These are phyloP conservation scores for Brachyrhaphis roseni DNA, from an alignment of 2,797 vertebrate species.

Conservation along the genomic window DNA sequence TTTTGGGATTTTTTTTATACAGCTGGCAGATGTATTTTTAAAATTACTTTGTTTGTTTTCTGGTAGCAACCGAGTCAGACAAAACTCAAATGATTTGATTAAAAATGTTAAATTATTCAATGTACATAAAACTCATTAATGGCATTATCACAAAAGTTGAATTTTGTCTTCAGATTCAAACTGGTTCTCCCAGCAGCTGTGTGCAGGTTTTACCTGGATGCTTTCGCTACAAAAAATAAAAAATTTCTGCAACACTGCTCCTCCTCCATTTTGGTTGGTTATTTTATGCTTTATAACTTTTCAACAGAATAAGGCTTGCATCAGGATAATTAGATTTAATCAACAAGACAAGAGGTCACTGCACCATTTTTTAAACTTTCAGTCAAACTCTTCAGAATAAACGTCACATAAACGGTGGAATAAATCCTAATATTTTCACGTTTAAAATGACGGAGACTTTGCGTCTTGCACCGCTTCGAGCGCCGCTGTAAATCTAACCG, in stretches of 20 bases:
- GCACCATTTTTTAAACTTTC: background rate
- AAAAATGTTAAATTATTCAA: too few species aligned
- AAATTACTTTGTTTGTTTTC: background rate
- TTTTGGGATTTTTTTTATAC: too few species aligned
- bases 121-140: background rate
- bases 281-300: background rate
- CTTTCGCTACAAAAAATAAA: background rate
- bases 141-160: too few species aligned
- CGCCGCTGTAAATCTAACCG: background rate
- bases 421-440: background rate
- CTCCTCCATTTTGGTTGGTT: background rate
- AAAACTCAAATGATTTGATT: background rate
- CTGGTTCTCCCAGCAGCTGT: background rate
- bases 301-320: background rate
- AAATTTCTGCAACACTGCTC: background rate
- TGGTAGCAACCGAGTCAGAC: background rate
- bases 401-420: background rate
- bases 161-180: background rate
- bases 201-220: background rate
- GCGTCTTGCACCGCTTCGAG: background rate
- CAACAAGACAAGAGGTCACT: background rate
- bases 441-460: background rate
- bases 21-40: background rate
- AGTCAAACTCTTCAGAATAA: background rate
- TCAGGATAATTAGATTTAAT: background rate